Conservation (phyloP, 2,113 vertebrate genomes). For the Poeciliopsis prolifica region DNA sequence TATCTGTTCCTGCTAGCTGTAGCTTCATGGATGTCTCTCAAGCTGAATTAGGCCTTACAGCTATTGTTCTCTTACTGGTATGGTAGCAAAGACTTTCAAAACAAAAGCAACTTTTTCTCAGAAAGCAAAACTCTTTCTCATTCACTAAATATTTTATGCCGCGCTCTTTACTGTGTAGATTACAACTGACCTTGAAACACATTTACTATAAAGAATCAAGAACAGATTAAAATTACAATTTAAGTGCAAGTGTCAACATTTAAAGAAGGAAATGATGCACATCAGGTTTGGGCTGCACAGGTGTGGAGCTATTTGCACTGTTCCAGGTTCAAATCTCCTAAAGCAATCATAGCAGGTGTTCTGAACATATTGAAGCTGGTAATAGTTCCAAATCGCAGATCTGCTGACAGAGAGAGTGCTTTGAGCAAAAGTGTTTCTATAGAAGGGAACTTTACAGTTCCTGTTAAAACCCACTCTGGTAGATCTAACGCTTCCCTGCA, state of each 20-base stretch:
- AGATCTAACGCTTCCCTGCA: too few relatives aligned
- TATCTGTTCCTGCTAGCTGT: neutral
- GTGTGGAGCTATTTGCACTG: neutral
- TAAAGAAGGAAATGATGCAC: conserved; percentile 1
- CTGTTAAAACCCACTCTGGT: too few relatives aligned
- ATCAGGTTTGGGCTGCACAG: neutral
- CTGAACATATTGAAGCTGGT: too few relatives aligned
- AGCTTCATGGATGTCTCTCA: neutral
- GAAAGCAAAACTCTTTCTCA: too few relatives aligned
- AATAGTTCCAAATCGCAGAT: too few relatives aligned
- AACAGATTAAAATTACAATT: too few relatives aligned
- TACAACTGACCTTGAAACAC: too few relatives aligned
- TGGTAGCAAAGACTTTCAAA: neutral
- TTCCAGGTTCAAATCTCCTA: neutral
- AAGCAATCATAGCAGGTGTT: neutral
- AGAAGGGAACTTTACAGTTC: too few relatives aligned
- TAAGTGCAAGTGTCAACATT: conserved; percentile 26
- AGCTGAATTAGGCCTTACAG: neutral
- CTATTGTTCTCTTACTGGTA: neutral
- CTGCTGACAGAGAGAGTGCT: too few relatives aligned
- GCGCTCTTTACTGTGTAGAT: too few relatives aligned
- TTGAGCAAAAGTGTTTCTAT: too few relatives aligned
- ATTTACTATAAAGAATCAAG: neutral
- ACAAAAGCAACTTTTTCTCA: neutral
- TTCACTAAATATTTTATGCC: too few relatives aligned